phyloP scores from a whole-genome alignment of 2,113 vertebrate species.

The Crocuta crocuta region DNA sequence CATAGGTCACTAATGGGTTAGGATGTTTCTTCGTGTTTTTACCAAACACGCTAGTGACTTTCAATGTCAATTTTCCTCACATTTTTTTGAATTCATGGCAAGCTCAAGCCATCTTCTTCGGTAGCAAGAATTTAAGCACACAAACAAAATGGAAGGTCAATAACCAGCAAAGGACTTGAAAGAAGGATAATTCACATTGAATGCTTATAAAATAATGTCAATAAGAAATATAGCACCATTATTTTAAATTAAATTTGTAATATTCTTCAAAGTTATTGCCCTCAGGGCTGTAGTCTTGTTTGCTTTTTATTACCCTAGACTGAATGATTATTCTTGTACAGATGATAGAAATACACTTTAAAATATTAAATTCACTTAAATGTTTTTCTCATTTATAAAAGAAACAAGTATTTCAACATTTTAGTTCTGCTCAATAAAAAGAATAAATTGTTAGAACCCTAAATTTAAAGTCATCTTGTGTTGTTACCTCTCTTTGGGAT shows the following conservation, averaged over 20 bases:
- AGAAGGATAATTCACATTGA: not conserved
- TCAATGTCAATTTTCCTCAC: not conserved
- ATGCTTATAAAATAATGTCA: conserved; percentile 54
- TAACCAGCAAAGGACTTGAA: not conserved
- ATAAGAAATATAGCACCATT: conserved; percentile 39
- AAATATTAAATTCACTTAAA: not conserved
- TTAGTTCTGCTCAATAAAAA: not conserved
- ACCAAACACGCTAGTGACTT: not conserved
- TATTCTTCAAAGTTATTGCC: conserved; percentile 60
- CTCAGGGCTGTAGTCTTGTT: conserved; percentile 17
- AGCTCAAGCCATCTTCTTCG: not conserved
- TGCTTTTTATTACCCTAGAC: conserved; percentile 36
- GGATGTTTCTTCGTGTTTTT: not conserved
- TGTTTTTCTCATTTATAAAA: conserved; percentile 1
- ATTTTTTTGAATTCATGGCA: not conserved
- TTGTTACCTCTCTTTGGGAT: not conserved
- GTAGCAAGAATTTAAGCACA: not conserved
- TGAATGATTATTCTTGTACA: conserved; percentile 41
- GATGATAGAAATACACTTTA: conserved; percentile 23
- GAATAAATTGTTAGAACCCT: not conserved
- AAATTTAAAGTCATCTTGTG: not conserved
- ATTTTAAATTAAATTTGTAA: conserved; percentile 67
- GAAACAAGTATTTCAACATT: not conserved
- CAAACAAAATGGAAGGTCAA: not conserved
- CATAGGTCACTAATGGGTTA: not conserved